Evolutionary conservation across 2,888 invertebrate genomes (phyloP), one percentile per base, ranked within the genome.

Genomic region (Miltochrista miniata): DNA sequence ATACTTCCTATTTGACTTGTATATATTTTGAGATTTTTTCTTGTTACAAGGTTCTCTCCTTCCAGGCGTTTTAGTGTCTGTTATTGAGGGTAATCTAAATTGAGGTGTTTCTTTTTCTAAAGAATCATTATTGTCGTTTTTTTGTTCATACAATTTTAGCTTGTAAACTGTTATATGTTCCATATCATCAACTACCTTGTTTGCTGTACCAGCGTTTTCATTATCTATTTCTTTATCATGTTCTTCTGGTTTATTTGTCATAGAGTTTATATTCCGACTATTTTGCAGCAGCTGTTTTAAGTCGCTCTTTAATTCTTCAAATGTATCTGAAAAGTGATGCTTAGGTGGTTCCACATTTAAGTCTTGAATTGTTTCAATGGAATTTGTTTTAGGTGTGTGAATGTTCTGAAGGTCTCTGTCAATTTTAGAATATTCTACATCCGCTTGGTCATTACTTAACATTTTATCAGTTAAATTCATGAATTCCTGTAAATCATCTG

Each of bases 111-210:
- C 52, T 31, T 71, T 54, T 10, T 42, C 41, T 18, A 12, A 33
- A 11, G 36, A 36, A 35, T 48, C 46, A 30, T 48, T 38, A 49
- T 70, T 63, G 10, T 53, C 14, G 15, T 48, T 35, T 52, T 68
- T 65, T 53, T 70, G 66, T 48, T 83, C 81, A 55, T 74, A 76
- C 54, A 79, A 76, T 61, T 85, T 82, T 34, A 85, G 58, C 64
- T 83, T 80, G 66, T 89, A 90, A 42, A 89, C 79, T 37, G 87
- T 85, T 42, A 90, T 87, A 58, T 90, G 88, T 69, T 88, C 89
- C 87, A 90, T 79, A 52, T 87, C 83, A 55, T 77, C 74, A 11
- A 85, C 76, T 39, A 80, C 79, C 62, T 64, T 80, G 50, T 67
- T 70, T 29, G 38, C 51, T 11, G 34, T 35, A 44, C 35, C 24